These are phyloP conservation scores for Malurus splendens DNA, from an alignment of 2,797 vertebrate genomes.

Conservation along the genomic window DNA sequence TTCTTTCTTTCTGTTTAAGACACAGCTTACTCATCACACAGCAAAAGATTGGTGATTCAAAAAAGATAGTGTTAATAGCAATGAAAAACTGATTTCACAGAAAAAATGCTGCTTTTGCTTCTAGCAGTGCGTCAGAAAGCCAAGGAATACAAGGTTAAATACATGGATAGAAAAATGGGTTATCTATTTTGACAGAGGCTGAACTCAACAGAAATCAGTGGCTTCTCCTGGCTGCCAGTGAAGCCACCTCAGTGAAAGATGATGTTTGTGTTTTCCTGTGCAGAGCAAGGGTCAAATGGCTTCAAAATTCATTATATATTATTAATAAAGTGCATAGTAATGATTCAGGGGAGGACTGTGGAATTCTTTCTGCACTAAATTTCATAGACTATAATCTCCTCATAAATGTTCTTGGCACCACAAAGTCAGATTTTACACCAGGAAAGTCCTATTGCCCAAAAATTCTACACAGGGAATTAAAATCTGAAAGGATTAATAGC, in stretches of 20 bases:
- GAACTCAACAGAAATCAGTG: not conserved
- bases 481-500: not conserved
- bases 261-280: not conserved
- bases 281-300: not conserved
- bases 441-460: not conserved
- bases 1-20: not conserved
- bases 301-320: not conserved
- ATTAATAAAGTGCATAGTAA: not conserved
- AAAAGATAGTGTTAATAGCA: not conserved
- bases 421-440: not conserved
- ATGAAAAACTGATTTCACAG: not conserved
- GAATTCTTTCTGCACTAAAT: slow-evolving; percentile 18
- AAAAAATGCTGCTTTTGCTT: not conserved
- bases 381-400: not conserved
- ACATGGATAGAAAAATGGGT: not conserved
- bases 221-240: not conserved
- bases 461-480: not conserved
- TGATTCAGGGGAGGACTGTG: not conserved
- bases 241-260: not conserved
- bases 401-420: not conserved
- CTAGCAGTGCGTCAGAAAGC: not conserved
- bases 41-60: not conserved
- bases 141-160: not conserved
- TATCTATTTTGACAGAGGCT: not conserved
- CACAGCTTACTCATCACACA: not conserved